Evolutionary conservation across 64 coral and sea anemone genomes (phyloP).

Genomic region (Hydrozoanthus tunicans): DNA sequence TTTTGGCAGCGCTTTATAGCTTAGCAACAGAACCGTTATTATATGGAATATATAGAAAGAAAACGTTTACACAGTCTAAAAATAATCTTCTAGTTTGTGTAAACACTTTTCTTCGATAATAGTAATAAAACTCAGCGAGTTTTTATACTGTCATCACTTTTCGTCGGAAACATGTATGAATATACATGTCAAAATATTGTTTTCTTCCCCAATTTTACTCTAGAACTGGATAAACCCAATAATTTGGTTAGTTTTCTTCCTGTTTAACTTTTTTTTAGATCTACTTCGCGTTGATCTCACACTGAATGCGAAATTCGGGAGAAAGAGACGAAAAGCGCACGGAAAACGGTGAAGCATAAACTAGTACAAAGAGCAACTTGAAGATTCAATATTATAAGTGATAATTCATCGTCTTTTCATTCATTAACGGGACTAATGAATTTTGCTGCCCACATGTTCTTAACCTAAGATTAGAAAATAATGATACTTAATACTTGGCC

Average conservation of each 20-base stretch:
- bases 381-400: not conserved
- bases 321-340: not conserved
- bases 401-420: constrained; percentile 30
- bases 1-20: constrained; percentile 4
- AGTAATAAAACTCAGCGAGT: too few relatives aligned
- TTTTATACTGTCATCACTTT: too few relatives aligned
- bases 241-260: not conserved
- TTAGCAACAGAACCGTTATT: constrained; percentile 13
- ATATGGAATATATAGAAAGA: not conserved
- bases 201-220: too few relatives aligned
- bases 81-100: not conserved
- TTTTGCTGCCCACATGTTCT: not conserved
- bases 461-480: not conserved
- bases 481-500: not conserved
- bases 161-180: too few relatives aligned
- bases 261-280: too few relatives aligned
- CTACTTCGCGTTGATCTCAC: too few relatives aligned
- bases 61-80: not conserved
- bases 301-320: not conserved
- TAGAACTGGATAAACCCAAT: too few relatives aligned
- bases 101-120: too few relatives aligned
- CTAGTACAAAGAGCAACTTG: not conserved
- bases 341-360: not conserved
- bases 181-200: too few relatives aligned
- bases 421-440: not conserved